Evolutionary conservation across 1,140 invertebrate species (phyloP).

Genomic region (Lucilia sericata): DNA sequence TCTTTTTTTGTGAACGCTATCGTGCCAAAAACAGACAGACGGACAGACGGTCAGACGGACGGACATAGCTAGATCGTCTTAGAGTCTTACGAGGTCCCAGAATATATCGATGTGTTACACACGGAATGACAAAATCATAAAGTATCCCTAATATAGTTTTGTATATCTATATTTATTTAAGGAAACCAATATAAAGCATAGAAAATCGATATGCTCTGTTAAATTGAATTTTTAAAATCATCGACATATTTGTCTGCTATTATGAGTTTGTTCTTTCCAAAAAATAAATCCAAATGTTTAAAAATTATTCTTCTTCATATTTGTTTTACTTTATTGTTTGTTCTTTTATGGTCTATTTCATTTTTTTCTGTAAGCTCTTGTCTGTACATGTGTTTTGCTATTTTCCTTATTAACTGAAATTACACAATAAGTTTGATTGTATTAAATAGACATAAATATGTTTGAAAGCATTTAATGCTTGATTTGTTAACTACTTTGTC

Average conservation of each 20-base stretch:
- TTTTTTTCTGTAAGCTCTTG: neutral
- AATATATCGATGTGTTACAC: no score
- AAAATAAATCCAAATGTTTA: neutral
- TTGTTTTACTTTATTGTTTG: neutral
- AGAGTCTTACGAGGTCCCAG: no score
- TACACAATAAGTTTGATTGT: neutral
- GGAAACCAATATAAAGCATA: neutral
- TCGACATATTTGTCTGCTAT: neutral
- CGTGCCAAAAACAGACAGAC: no score
- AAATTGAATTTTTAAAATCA: neutral
- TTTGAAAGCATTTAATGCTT: neutral
- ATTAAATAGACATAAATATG: neutral
- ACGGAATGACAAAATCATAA: no score
- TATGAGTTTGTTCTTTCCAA: neutral
- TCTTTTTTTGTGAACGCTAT: no score
- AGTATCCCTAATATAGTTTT: no score
- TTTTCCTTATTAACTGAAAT: neutral
- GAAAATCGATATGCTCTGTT: neutral
- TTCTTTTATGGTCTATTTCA: neutral
- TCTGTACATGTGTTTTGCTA: neutral
- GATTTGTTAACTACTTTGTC: neutral
- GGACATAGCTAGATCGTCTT: no score
- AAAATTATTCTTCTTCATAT: neutral
- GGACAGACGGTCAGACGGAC: no score
- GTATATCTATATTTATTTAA: no score